Percentiles rank a stretch among this genome's conserved stretches.
Evolutionary conservation across 1,140 invertebrate genomes (phyloP).

Genomic region (Drosophila jambulina): DNA sequence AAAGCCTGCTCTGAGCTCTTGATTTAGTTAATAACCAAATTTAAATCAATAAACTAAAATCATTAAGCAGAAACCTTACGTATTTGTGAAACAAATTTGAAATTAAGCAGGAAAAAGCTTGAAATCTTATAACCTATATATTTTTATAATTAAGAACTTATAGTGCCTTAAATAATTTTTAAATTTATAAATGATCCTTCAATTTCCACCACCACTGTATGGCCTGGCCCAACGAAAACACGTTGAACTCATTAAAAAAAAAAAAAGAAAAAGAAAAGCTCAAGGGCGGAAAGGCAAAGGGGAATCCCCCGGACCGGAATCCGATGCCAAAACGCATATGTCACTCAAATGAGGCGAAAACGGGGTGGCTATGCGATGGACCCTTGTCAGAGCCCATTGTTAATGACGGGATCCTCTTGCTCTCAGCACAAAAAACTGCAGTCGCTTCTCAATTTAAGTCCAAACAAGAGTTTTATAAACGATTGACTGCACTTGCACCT

Average conservation of each 20-base stretch:
- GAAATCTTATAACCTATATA: not conserved
- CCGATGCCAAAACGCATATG: constrained; percentile 53
- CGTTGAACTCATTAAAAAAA: constrained; percentile 80
- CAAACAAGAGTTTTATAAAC: constrained; percentile 65
- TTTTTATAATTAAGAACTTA: not conserved
- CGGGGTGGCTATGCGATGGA: constrained; percentile 19
- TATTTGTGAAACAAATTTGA: not conserved
- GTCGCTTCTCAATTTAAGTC: constrained; percentile 62
- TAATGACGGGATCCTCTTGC: constrained; percentile 28
- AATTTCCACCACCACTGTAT: not conserved
- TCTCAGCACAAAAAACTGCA: not conserved
- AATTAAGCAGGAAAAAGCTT: not conserved
- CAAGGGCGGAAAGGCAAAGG: constrained; percentile 22
- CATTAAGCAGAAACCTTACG: not conserved
- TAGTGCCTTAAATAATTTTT: not conserved
- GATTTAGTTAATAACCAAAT: not conserved
- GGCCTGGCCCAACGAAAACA: constrained; percentile 16
- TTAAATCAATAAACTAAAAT: not conserved
- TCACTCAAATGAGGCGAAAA: constrained; percentile 57
- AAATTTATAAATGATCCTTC: not conserved
- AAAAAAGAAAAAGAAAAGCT: constrained; percentile 34
- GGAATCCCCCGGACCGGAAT: constrained; percentile 13
- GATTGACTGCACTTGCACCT: constrained; percentile 27
- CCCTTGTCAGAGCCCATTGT: constrained; percentile 50
- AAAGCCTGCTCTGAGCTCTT: not conserved